Evolutionary conservation across 2,888 invertebrate genomes (phyloP).

Genomic region (Archips crataeganus): DNA sequence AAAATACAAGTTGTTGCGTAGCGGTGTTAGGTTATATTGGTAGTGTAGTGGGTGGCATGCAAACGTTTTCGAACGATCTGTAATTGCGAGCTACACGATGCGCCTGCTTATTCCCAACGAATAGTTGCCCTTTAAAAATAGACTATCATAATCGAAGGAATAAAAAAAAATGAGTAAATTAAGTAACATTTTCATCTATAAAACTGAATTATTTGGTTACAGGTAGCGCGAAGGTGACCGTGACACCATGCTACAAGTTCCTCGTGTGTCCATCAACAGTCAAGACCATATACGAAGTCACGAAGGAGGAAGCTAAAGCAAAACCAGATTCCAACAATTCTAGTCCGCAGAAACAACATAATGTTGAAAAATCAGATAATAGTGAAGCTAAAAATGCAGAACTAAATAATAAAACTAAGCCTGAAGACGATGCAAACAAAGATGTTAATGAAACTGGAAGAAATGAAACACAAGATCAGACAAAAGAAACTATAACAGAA

Average conservation of each 20-base stretch:
- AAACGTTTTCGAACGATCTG: too few relatives aligned
- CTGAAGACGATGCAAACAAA: constrained; percentile 19
- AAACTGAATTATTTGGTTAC: constrained; percentile 45
- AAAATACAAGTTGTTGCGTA: too few relatives aligned
- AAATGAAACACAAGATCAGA: constrained; percentile 14
- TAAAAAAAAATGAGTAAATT: too few relatives aligned
- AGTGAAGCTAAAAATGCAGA: constrained; percentile 15
- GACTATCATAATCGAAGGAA: too few relatives aligned
- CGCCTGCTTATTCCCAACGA: too few relatives aligned
- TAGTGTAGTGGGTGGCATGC: too few relatives aligned
- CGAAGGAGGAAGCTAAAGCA: constrained; percentile 12
- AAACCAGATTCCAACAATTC: constrained; percentile 32
- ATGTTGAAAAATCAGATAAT: constrained; percentile 16
- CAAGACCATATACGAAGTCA: constrained; percentile 51
- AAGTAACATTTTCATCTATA: background rate
- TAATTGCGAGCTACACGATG: too few relatives aligned
- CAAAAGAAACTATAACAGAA: constrained; percentile 16
- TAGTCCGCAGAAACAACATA: constrained; percentile 28
- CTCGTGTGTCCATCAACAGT: constrained; percentile 62
- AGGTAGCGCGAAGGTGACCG: constrained; percentile 64
- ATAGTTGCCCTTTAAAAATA: too few relatives aligned
- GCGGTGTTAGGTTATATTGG: too few relatives aligned
- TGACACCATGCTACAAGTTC: constrained; percentile 67
- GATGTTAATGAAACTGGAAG: constrained; percentile 22
- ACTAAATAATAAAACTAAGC: constrained; percentile 13